phyloP scores from a whole-genome alignment of 2,113 vertebrate species.

The Melanostigma gelatinosum region DNA sequence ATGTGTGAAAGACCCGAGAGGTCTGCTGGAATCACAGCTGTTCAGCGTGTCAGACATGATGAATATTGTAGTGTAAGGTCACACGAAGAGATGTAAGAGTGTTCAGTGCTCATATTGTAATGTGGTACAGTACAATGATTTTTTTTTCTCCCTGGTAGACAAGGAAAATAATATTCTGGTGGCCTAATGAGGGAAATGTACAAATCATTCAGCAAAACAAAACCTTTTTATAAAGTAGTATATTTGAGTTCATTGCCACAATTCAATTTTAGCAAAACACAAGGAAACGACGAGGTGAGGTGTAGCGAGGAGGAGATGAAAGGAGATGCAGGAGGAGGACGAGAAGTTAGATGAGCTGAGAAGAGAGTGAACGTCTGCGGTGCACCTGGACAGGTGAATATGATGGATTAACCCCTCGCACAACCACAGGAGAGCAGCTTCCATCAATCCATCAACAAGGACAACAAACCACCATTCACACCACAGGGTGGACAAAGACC shows the following conservation, averaged over 20 bases:
- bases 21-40: background rate
- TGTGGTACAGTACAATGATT: too few relatives aligned
- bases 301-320: background rate
- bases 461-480: conserved; percentile 72
- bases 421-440: conserved; percentile 66
- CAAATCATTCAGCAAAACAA: background rate
- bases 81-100: background rate
- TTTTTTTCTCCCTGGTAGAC: conserved; percentile 1
- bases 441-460: conserved; percentile 70
- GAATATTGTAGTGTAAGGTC: background rate
- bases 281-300: background rate
- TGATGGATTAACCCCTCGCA: conserved; percentile 67
- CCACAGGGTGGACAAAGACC: conserved; percentile 62
- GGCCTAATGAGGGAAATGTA: background rate
- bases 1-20: background rate
- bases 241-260: background rate
- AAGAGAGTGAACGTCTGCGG: conserved; percentile 32
- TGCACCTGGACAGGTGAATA: conserved; percentile 63
- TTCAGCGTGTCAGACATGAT: background rate
- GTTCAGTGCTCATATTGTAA: background rate
- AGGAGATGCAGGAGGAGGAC: conserved; percentile 3
- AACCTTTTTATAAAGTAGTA: background rate
- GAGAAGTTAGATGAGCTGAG: conserved; percentile 20
- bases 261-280: background rate
- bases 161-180: background rate